Base-by-base conservation (phyloP, 2,888 invertebrate genomes). In the Callosobruchus maculatus region DNA sequence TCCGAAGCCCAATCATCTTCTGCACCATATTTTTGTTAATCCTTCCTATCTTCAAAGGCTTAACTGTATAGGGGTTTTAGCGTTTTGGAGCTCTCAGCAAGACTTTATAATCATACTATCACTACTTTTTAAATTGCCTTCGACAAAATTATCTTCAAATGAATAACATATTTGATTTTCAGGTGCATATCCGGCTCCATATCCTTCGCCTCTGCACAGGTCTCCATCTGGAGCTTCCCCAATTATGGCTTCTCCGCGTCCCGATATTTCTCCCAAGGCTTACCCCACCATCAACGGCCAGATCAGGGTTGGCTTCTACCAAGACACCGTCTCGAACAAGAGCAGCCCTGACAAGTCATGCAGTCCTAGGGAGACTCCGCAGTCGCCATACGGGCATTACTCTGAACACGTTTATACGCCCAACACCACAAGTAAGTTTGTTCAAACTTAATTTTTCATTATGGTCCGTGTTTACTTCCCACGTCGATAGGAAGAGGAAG, bases 261-360 rank as follows among this genome's bases (percentile, higher is more conserved):
- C 92, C 0, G 94, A 94, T 77, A 92, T 92, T 70, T 86, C 87
- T 0, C 90, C 91, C 77, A 91, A 91, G 81, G 88, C 90, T 0
- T 92, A 93, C 83, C 92, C 93, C 0, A 90, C 92, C 20, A 89
- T 94, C n/a, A 95, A 95, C 82, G 95, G 95, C 0, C 93, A 95
- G 3, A 93, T 96, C 4, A 90, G 95, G 79, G 95, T 95, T 66
- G 96, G 96, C 2, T 96, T 96, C 85, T 96, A 96, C 86, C 96
- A 96, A 72, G 96, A 96, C 80, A 94, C 93, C 0, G 92, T 94
- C n/a, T 94, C 94, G 0, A 92, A 93, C 3, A 94, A 94, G 84
- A 94, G 94, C 81, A 95, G 94, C 81, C 95, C 95, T 0, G 95
- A 95, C 80, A 95, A 95, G 83, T 94, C 93, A 79, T 94, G 94